Evolutionary conservation across 2,888 invertebrate species (phyloP).

Genomic region (Homarus gammarus): DNA sequence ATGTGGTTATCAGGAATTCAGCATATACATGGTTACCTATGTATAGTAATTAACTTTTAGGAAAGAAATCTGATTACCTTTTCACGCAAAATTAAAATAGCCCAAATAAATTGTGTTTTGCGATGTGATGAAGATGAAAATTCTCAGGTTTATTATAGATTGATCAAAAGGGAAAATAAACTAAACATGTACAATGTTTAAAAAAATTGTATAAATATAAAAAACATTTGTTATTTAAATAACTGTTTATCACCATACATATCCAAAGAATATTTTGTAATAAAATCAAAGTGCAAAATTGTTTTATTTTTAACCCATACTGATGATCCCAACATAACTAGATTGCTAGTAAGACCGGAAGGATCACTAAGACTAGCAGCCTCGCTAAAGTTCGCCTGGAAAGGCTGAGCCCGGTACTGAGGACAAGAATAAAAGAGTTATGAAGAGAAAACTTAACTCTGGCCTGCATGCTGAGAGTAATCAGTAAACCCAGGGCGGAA

Average conservation of each 20-base stretch:
- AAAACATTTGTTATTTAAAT: conserved; percentile 18
- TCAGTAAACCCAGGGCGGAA: too few relatives aligned
- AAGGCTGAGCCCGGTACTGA: too few relatives aligned
- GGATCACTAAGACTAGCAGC: too few relatives aligned
- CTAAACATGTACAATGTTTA: not conserved
- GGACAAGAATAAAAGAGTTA: too few relatives aligned
- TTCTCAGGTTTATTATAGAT: conserved; percentile 30
- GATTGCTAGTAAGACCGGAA: not conserved
- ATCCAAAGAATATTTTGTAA: conserved; percentile 27
- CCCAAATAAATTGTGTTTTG: not conserved
- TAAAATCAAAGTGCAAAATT: not conserved
- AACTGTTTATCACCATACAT: conserved; percentile 11
- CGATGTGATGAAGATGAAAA: not conserved
- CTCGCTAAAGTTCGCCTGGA: too few relatives aligned
- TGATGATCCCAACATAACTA: not conserved
- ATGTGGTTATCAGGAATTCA: too few relatives aligned
- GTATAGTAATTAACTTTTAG: not conserved
- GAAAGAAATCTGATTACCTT: not conserved
- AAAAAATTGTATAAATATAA: not conserved
- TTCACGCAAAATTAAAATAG: not conserved
- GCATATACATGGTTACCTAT: too few relatives aligned
- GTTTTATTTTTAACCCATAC: not conserved
- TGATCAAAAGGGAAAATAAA: not conserved
- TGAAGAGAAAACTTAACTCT: too few relatives aligned
- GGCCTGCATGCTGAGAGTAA: not conserved